Conservation (phyloP, 2,888 invertebrate genomes). For the Campoplex nolae region DNA sequence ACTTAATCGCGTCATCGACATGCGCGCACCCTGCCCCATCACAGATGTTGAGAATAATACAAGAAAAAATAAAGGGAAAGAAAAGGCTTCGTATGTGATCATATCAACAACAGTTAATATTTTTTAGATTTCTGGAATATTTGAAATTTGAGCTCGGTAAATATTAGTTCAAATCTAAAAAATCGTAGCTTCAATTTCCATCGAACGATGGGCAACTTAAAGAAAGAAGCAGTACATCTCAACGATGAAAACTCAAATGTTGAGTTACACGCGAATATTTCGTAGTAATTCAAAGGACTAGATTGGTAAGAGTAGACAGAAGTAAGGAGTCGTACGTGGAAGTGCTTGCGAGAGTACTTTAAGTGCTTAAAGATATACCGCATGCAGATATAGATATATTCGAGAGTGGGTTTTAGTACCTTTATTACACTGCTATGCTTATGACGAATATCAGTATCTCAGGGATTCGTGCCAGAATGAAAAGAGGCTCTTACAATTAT, state of each 20-base stretch:
- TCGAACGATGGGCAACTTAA: neutral
- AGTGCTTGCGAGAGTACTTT: neutral
- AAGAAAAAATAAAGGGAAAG: neutral
- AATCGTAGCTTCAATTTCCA: too few relatives aligned
- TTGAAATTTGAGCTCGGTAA: too few relatives aligned
- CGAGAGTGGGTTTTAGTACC: neutral
- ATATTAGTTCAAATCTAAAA: too few relatives aligned
- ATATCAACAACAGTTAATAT: neutral
- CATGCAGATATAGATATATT: neutral
- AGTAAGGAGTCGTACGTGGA: neutral
- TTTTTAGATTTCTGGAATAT: too few relatives aligned
- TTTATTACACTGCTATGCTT: neutral
- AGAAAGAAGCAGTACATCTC: neutral
- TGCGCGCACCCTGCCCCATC: neutral
- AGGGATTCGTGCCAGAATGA: neutral
- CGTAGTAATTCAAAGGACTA: neutral
- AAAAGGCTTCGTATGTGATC: neutral
- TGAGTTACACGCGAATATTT: neutral
- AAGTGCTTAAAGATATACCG: neutral
- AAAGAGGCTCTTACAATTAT: neutral
- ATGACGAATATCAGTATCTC: neutral
- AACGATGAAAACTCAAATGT: neutral
- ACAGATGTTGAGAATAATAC: neutral
- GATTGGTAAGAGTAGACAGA: neutral
- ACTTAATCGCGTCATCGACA: conserved; percentile 14